A percentile compares a stretch with the other conserved stretches of the same genome.
Conservation (phyloP, 35 echinoderm and acorn worm genomes). For the Heliocidaris tuberculata region DNA sequence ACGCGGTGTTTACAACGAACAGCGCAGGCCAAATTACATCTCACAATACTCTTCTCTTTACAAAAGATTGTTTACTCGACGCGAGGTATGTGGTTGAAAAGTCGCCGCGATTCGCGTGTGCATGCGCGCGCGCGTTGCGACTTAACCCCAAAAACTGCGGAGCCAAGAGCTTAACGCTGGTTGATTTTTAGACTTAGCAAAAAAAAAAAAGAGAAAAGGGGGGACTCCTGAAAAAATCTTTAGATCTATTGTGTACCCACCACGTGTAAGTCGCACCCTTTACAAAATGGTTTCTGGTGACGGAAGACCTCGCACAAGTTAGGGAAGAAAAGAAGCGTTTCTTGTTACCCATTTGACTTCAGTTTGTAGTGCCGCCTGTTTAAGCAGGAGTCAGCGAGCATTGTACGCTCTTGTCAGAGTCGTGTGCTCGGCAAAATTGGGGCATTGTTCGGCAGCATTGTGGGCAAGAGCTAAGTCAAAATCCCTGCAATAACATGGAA, state of each 20-base stretch:
- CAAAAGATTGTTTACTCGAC: conserved; percentile 35
- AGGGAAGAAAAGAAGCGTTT: conserved; percentile 1
- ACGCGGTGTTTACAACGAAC: background rate
- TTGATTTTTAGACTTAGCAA: background rate
- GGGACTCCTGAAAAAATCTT: background rate
- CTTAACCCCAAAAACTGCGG: conserved; percentile 5
- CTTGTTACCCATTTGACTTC: conserved; percentile 45
- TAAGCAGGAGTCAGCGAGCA: background rate
- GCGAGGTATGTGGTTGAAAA: background rate
- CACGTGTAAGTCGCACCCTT: conserved; percentile 14
- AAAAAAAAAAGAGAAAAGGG: background rate
- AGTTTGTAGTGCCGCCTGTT: conserved; percentile 28
- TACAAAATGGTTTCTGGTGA: background rate
- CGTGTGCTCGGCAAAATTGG: background rate
- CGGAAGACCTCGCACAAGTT: conserved; percentile 12
- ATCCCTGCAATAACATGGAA: conserved; percentile 28
- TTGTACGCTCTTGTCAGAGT: background rate
- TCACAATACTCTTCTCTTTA: background rate
- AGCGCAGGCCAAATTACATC: conserved; percentile 35
- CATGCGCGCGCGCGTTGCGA: background rate
- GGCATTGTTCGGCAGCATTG: conserved; percentile 8
- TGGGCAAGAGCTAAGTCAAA: background rate
- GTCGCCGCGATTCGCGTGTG: background rate
- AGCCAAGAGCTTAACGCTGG: background rate
- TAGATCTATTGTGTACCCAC: background rate